Evolutionary conservation across 1,140 invertebrate species (phyloP), one percentile per base, ranked within the genome.

Genomic region (Plodia interpunctella): DNA sequence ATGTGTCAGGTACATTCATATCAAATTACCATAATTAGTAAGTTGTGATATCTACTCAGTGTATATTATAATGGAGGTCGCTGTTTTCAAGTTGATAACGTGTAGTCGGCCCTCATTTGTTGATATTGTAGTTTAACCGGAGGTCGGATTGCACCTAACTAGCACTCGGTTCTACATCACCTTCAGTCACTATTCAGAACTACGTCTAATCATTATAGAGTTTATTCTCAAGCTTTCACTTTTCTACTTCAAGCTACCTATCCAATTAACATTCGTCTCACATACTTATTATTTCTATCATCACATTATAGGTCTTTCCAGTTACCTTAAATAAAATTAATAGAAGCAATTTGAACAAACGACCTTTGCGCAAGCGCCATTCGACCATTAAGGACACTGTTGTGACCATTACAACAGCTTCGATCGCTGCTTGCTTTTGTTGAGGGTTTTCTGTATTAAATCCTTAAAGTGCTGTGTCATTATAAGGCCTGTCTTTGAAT

Each of bases 341-440:
- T 71, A 70, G 62, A 74, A 51, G 62, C 63, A 62, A 70, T 70
- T 77, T 66, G 63, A 60, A 73, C 64, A 62, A 66, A 72, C 72
- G 76, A 75, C 76, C 76, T 82, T 79, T 77, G 73, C 70, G 68
- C 66, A 72, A 83, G 72, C 64, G 65, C 62, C 65, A 69, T 65
- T 77, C 76, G 71, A 77, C 68, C 80, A 79, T 82, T 79, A 72
- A 76, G 72, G 72, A 80, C 68, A 76, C 70, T 65, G 66, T 54
- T 55, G 51, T 60, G 72, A 72, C 68, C 63, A 68, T 74, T 74
- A 71, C 70, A 67, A 75, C 66, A 75, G 59, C 65, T 72, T 68
- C 49, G 59, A 63, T 70, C 65, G 64, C 52, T 63, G 52, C 57
- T 51, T 52, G 57, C 66, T 62, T 60, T 64, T 54, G 30, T 32